phyloP scores from a whole-genome alignment of 2,888 invertebrate species.

The Hanleya hanleyi region DNA sequence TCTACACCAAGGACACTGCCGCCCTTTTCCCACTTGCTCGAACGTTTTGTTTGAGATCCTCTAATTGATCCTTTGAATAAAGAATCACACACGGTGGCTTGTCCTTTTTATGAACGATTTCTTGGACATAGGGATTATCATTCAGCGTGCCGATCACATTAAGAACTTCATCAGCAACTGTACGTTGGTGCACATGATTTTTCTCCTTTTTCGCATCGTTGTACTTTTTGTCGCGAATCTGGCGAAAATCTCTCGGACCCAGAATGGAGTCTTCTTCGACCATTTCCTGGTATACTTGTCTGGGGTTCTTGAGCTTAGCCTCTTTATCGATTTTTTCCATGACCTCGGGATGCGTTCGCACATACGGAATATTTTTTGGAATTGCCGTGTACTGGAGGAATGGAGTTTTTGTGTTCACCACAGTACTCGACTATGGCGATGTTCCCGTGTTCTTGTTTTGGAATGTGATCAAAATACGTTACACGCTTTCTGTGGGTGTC shows the following conservation, averaged over 20 bases:
- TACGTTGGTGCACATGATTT: neutral
- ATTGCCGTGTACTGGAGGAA: neutral
- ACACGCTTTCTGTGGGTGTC: neutral
- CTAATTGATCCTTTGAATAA: neutral
- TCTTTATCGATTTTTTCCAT: neutral
- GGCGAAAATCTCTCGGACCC: neutral
- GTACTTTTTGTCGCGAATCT: neutral
- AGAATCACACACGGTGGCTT: neutral
- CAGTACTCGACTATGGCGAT: neutral
- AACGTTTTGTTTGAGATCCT: neutral
- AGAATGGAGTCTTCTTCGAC: neutral
- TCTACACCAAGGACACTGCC: slow-evolving; percentile 24
- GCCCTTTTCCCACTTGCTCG: no score
- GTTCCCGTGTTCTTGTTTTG: neutral
- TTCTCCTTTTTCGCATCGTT: neutral
- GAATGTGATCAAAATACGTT: neutral
- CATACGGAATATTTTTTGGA: neutral
- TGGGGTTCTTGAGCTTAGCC: neutral
- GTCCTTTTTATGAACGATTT: neutral
- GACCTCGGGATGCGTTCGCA: neutral
- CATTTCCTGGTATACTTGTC: neutral
- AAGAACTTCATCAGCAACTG: neutral
- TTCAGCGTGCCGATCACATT: neutral
- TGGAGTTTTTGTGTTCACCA: neutral
- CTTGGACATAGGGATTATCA: neutral